These are phyloP conservation scores for Phymastichus coffea DNA, from an alignment of 1,140 invertebrate species.

Conservation along the genomic window DNA sequence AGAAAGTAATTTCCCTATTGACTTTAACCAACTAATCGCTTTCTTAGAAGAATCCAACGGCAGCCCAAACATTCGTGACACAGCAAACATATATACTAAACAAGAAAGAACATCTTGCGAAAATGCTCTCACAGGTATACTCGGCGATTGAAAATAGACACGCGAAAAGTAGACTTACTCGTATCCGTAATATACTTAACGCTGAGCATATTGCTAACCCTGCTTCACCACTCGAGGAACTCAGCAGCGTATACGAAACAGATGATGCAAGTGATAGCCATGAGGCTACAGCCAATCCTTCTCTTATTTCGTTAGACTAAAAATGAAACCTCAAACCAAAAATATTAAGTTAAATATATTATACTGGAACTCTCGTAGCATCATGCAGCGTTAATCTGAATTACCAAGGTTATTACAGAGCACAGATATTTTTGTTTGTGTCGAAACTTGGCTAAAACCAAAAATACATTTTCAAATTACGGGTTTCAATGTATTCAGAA, in stretches of 20 bases:
- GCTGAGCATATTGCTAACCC: neutral
- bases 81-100: neutral
- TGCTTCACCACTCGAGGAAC: too few relatives aligned
- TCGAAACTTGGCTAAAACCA: conserved; percentile 10
- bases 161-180: neutral
- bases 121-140: neutral
- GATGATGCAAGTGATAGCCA: too few relatives aligned
- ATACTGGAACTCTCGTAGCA: conserved; percentile 1
- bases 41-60: neutral
- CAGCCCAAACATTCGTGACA: neutral
- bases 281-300: neutral
- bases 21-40: neutral
- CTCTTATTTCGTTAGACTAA: neutral
- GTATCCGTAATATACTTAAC: neutral
- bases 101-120: neutral
- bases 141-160: neutral
- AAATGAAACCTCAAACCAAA: neutral
- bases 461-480: neutral
- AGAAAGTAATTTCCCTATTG: too few relatives aligned
- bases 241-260: too few relatives aligned
- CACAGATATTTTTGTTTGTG: conserved; percentile 5
- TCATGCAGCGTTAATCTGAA: neutral
- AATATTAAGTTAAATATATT: neutral
- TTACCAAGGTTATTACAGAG: neutral
- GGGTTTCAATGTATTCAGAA: neutral